These are phyloP conservation scores for Crenichthys baileyi DNA, from an alignment of 2,797 vertebrate species.

Conservation along the genomic window DNA sequence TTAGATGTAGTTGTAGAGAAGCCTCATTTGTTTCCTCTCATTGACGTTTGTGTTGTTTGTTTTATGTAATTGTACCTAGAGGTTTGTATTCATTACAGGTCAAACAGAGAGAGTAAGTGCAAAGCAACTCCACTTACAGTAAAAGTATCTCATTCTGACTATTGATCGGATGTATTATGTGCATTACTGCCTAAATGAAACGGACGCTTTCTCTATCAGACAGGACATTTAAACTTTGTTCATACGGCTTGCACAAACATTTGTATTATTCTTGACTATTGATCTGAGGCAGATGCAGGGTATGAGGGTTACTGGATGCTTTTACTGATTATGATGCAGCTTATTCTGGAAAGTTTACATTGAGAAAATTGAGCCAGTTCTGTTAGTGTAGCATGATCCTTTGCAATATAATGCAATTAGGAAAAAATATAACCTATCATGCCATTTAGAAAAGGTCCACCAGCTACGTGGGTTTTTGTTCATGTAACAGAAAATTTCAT, in stretches of 20 bases:
- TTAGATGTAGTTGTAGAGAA: constrained; percentile 74
- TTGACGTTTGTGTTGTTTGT: constrained; percentile 67
- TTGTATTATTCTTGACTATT: background rate
- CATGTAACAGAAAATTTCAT: background rate
- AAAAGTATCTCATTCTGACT: constrained; percentile 43
- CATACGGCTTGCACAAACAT: constrained; percentile 16
- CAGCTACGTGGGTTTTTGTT: background rate
- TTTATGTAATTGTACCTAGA: constrained; percentile 74
- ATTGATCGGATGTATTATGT: constrained; percentile 43
- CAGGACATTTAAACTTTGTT: constrained; percentile 16
- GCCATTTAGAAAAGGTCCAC: background rate
- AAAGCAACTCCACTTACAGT: constrained; percentile 41
- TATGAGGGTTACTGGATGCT: background rate
- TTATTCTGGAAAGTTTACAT: background rate
- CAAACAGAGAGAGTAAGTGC: constrained; percentile 37
- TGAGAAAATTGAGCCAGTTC: background rate
- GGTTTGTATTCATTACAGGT: constrained; percentile 70
- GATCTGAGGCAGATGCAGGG: background rate
- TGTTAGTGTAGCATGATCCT: background rate
- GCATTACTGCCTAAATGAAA: constrained; percentile 57
- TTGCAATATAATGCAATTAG: background rate
- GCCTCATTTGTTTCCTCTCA: constrained; percentile 72
- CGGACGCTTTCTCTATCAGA: constrained; percentile 49
- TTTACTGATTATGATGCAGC: background rate
- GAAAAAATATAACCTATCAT: background rate